Conservation (phyloP, 2,113 vertebrate genomes). For the Trogon surrucura region DNA sequence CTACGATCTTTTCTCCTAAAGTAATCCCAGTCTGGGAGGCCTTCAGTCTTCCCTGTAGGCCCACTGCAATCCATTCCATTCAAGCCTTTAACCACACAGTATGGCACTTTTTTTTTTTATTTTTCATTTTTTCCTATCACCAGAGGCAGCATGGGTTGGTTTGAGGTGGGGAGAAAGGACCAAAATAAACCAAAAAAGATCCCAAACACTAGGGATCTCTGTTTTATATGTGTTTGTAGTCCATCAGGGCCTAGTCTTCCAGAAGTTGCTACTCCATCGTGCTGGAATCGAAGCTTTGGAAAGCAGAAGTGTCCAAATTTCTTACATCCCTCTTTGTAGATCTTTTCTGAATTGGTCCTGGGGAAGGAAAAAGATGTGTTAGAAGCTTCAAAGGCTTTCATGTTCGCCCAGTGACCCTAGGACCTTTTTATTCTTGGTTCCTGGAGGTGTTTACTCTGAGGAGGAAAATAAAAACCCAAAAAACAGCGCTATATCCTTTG, state of each 20-base stretch:
- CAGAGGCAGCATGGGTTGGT: not conserved
- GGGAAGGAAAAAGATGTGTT: not conserved
- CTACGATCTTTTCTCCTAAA: not conserved
- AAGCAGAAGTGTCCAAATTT: not conserved
- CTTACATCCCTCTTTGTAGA: conserved; percentile 7
- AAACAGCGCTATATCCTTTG: not conserved
- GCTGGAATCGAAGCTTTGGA: conserved; percentile 49
- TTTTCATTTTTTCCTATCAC: not conserved
- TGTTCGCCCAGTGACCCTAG: not conserved
- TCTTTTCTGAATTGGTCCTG: conserved; percentile 29
- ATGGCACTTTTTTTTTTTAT: not conserved
- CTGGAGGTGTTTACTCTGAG: not conserved
- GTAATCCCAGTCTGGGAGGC: not conserved
- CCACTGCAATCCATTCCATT: not conserved
- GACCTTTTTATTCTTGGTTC: not conserved
- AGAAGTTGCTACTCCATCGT: not conserved
- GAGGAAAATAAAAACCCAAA: not conserved
- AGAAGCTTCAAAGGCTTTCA: not conserved
- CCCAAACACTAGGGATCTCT: conserved; percentile 5
- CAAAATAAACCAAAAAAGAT: not conserved
- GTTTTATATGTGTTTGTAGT: conserved; percentile 26
- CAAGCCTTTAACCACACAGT: not conserved
- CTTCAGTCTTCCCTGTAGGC: not conserved
- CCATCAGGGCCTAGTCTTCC: not conserved
- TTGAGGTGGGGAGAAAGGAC: not conserved